Conservation (phyloP, 1,140 invertebrate genomes). For the Orchestia grillus region DNA sequence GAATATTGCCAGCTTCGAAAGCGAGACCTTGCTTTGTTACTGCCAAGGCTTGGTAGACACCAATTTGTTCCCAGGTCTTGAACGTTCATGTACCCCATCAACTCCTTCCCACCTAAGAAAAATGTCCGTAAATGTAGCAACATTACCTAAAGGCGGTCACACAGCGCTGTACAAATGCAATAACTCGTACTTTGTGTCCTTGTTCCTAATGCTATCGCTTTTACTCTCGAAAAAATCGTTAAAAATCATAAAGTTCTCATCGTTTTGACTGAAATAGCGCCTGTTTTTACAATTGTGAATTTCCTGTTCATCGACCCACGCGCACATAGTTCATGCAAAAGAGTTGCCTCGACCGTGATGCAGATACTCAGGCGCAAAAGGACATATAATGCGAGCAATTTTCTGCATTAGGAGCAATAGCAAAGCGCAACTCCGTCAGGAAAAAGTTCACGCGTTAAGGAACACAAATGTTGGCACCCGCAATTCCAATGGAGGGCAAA, state of each 20-base stretch:
- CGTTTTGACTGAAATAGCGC: background rate
- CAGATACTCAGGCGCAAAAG: background rate
- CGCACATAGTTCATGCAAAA: background rate
- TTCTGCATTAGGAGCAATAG: background rate
- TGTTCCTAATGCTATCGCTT: background rate
- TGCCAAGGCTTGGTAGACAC: background rate
- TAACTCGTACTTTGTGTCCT: background rate
- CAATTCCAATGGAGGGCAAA: background rate
- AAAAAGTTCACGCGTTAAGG: background rate
- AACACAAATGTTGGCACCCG: background rate
- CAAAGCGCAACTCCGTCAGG: background rate
- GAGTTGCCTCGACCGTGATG: background rate
- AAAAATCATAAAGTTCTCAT: background rate
- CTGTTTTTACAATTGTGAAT: background rate
- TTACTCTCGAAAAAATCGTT: background rate
- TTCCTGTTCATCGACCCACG: background rate
- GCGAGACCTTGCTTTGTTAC: background rate
- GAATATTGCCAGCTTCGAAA: background rate
- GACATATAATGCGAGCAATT: background rate
- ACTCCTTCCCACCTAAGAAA: background rate
- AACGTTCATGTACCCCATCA: background rate
- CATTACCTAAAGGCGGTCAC: background rate
- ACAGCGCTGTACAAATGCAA: background rate
- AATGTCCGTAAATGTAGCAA: background rate
- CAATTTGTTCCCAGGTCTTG: background rate